Conservation (phyloP, 2,888 invertebrate genomes). For the Diarsia dahlii region DNA sequence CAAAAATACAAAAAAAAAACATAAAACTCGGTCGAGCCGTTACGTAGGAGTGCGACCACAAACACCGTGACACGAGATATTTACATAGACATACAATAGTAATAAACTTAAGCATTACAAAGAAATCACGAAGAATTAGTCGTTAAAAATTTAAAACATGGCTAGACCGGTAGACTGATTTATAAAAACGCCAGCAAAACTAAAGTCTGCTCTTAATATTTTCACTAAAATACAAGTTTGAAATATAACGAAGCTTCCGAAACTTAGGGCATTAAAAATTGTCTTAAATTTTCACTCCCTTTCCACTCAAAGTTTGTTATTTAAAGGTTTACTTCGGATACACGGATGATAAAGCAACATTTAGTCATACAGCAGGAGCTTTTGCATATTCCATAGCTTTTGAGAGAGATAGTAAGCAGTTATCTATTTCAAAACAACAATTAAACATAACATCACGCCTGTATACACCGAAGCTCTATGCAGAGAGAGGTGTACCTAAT, state of each 20-base stretch:
- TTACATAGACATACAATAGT: background rate
- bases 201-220: slow-evolving; percentile 28
- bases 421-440: background rate
- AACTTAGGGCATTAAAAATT: slow-evolving; percentile 56
- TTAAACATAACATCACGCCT: background rate
- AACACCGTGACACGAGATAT: too few relatives aligned
- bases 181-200: slow-evolving; percentile 7
- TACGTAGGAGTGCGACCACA: too few relatives aligned
- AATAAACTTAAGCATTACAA: background rate
- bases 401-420: background rate
- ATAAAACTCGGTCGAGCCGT: too few relatives aligned
- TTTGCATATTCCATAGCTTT: background rate
- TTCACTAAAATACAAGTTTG: slow-evolving; percentile 52
- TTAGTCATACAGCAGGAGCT: background rate
- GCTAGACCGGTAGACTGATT: background rate
- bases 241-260: slow-evolving; percentile 26
- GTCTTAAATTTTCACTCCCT: slow-evolving; percentile 35
- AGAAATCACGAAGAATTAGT: background rate
- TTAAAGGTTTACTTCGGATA: slow-evolving; percentile 43
- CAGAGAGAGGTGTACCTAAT: background rate
- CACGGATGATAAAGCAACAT: slow-evolving; percentile 19
- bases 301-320: slow-evolving; percentile 43
- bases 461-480: background rate
- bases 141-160: background rate
- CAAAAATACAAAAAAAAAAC: too few relatives aligned